Conservation (phyloP, 2,888 invertebrate species). For the Adineta ricciae region DNA sequence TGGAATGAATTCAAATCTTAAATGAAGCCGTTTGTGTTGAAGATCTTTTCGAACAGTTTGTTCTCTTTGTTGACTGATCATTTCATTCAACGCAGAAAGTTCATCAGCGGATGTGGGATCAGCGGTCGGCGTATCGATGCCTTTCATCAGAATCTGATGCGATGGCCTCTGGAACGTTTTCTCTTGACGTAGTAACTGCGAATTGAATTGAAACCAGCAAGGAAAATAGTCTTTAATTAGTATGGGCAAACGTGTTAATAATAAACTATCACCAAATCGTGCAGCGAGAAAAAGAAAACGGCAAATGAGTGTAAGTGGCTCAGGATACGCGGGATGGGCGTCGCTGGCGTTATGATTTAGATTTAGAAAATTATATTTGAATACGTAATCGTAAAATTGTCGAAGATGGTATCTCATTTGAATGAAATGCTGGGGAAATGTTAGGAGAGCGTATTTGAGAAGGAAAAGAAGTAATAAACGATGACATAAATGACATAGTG, state of each 20-base stretch:
- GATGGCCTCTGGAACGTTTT: neutral
- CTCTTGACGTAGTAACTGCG: neutral
- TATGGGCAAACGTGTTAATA: neutral
- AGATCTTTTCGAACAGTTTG: neutral
- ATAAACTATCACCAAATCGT: constrained; percentile 11
- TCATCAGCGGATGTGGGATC: neutral
- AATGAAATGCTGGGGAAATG: neutral
- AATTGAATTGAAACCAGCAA: constrained; percentile 17
- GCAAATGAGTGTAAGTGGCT: neutral
- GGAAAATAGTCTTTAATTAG: neutral
- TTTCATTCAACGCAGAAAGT: neutral
- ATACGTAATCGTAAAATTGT: neutral
- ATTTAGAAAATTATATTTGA: neutral
- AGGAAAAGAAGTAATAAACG: neutral
- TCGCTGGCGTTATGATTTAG: neutral
- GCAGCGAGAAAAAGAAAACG: neutral
- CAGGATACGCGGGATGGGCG: neutral
- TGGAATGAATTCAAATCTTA: neutral
- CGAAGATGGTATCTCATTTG: neutral
- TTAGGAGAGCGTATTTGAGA: neutral
- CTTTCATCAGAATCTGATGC: neutral
- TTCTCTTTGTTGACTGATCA: neutral
- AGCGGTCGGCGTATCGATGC: neutral
- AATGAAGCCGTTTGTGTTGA: neutral
- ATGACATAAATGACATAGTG: constrained; percentile 1